phyloP scores from a whole-genome alignment of 2,113 vertebrate species.

The Bos javanicus region DNA sequence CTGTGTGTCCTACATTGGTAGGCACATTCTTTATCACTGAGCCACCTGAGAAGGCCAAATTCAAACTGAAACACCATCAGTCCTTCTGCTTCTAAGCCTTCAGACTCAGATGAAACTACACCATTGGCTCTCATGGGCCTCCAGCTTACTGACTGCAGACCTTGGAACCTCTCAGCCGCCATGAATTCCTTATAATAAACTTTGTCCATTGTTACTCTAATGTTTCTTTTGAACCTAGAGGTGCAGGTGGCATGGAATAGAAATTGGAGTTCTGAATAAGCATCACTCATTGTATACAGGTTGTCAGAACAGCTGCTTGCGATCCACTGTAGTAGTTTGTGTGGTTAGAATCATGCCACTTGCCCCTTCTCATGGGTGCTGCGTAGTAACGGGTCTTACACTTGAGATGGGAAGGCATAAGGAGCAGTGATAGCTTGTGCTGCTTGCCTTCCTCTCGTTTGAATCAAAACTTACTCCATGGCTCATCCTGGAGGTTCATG shows the following conservation, averaged over 20 bases:
- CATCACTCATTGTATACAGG: not conserved
- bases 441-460: not conserved
- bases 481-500: not conserved
- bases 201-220: not conserved
- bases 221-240: slow-evolving; percentile 9
- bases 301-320: not conserved
- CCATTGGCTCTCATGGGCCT: not conserved
- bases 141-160: not conserved
- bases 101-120: too few species aligned
- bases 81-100: not conserved
- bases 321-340: not conserved
- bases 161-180: not conserved
- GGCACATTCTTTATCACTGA: not conserved
- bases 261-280: not conserved
- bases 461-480: not conserved
- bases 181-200: not conserved
- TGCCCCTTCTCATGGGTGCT: not conserved
- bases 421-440: not conserved
- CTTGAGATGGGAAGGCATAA: not conserved
- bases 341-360: not conserved
- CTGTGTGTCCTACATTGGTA: not conserved
- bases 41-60: not conserved
- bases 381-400: not conserved
- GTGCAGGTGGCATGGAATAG: not conserved
- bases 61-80: not conserved